Base-by-base conservation (phyloP, 2,797 vertebrate genomes). In the Hafferia zeledoni region DNA sequence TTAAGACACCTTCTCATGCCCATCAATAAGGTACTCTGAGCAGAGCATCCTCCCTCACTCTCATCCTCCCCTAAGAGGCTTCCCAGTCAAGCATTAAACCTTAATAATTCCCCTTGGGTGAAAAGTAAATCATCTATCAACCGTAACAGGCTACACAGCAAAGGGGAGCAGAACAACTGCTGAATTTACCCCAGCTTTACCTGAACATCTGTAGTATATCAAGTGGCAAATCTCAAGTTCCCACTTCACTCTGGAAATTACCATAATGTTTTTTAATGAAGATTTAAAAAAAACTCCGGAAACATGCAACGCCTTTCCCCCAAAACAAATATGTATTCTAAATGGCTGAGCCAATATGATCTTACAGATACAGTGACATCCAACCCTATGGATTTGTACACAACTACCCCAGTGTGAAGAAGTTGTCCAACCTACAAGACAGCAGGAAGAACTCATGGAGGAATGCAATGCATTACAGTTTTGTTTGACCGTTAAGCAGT, bases 351-450 rank as follows among this genome's bases (percentile, higher is more conserved):
- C 2, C 24, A 59, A 50, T 57, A 50, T 8, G 31, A 55, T 59
- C 23, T 47, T 44, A 52, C 3, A 53, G 43, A 41, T 71, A 31
- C 3, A 4, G 25, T 60, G 60, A 53, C 4, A 70, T 25, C 19
- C 27, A 52, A 6, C 4, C 6, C 25, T 23, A 28, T 3, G 7
- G 23, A 61, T 76, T 20, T 43, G 8, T 55, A 71, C 76, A 64
- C 23, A 68, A 93, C 5, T 72, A 33, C 60, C 9, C 22, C 27
- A 20, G 9, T 20, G 28, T 20, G 35, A 70, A 83, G 79, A 65
- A 46, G 4, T 2, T 77, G 8, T 23, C 14, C 46, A 65, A 10
- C 17, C 23, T 10, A 37, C 0, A 0, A 43, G 30, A 37, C 2
- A 80, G 25, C 11, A 71, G n/a, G 30, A 35, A 83, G 24, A 70